Percentiles rank a stretch among this genome's conserved stretches.
phyloP scores from a whole-genome alignment of 2,888 invertebrate species.

The Eupithecia exiguata region DNA sequence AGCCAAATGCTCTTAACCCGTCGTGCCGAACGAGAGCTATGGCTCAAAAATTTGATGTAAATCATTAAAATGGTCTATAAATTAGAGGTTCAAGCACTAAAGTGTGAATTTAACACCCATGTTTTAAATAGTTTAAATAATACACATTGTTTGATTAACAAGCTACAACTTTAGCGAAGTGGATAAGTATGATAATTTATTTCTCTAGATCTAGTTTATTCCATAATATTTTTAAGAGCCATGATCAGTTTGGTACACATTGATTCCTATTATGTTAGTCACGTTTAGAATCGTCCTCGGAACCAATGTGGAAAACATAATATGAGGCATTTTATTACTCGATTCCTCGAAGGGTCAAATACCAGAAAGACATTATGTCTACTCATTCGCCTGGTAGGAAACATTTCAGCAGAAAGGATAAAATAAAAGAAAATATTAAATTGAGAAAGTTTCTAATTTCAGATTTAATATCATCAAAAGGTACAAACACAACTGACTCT shows the following conservation, averaged over 20 bases:
- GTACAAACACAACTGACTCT: slow-evolving; percentile 68
- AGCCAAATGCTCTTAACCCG: slow-evolving; percentile 79
- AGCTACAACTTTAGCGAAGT: not conserved
- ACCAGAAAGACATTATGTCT: slow-evolving; percentile 2
- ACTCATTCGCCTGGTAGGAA: slow-evolving; percentile 1
- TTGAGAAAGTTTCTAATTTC: slow-evolving; percentile 72
- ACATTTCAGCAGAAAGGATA: slow-evolving; percentile 17
- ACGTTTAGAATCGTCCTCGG: slow-evolving; percentile 53
- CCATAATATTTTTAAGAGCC: not conserved
- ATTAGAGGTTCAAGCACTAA: slow-evolving; percentile 26
- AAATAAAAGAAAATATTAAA: slow-evolving; percentile 58
- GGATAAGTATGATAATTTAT: not conserved
- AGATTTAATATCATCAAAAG: slow-evolving; percentile 55
- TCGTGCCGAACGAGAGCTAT: slow-evolving; percentile 55
- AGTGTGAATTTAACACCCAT: not conserved
- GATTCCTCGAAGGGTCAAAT: slow-evolving; percentile 30
- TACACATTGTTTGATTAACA: not conserved
- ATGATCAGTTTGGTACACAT: not conserved
- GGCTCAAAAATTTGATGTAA: slow-evolving; percentile 60
- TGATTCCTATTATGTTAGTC: slow-evolving; percentile 61
- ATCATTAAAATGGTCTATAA: slow-evolving; percentile 43
- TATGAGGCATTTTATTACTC: slow-evolving; percentile 35
- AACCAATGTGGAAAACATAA: slow-evolving; percentile 53
- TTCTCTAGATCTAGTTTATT: not conserved
- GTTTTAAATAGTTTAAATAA: not conserved